These are phyloP conservation scores for Brachionus sp. DNA, from an alignment of 1,140 invertebrate species.

Conservation along the genomic window DNA sequence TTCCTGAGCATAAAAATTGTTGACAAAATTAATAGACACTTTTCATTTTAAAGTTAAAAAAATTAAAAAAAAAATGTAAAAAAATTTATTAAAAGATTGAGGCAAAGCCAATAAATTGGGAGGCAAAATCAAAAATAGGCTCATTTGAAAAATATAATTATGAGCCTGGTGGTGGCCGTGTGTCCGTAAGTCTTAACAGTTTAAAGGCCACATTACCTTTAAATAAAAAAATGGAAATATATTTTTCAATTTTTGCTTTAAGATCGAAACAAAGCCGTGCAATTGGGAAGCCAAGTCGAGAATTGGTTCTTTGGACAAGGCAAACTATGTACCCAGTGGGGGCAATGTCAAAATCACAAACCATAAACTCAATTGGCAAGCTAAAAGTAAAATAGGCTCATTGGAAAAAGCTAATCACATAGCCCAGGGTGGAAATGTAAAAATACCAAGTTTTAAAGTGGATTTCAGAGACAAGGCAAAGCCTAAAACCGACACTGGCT, in stretches of 20 bases:
- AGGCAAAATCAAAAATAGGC: conserved; percentile 50
- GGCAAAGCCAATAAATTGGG: conserved; percentile 48
- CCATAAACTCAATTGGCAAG: conserved; percentile 49
- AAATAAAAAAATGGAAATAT: neutral
- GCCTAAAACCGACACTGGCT: conserved; percentile 62
- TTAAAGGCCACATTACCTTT: conserved; percentile 1
- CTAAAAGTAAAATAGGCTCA: conserved; percentile 50
- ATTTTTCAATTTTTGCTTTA: neutral
- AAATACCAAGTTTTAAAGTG: conserved; percentile 74
- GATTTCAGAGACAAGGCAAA: conserved; percentile 86
- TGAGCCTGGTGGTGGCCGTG: conserved; percentile 51
- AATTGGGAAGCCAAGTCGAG: conserved; percentile 89
- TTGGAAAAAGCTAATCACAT: conserved; percentile 51
- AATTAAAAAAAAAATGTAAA: neutral
- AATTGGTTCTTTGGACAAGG: conserved; percentile 86
- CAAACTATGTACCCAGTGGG: conserved; percentile 81
- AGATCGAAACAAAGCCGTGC: neutral
- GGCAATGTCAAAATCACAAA: conserved; percentile 61
- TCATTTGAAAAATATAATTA: conserved; percentile 52
- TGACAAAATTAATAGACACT: too few relatives aligned
- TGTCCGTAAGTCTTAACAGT: conserved; percentile 59
- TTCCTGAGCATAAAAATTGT: too few relatives aligned
- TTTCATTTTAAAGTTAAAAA: too few relatives aligned
- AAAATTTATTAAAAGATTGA: conserved; percentile 47
- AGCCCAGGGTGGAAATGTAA: conserved; percentile 52